Evolutionary conservation across 2,888 invertebrate species (phyloP), one percentile per base, ranked within the genome.

Genomic region (Agrotis puta): DNA sequence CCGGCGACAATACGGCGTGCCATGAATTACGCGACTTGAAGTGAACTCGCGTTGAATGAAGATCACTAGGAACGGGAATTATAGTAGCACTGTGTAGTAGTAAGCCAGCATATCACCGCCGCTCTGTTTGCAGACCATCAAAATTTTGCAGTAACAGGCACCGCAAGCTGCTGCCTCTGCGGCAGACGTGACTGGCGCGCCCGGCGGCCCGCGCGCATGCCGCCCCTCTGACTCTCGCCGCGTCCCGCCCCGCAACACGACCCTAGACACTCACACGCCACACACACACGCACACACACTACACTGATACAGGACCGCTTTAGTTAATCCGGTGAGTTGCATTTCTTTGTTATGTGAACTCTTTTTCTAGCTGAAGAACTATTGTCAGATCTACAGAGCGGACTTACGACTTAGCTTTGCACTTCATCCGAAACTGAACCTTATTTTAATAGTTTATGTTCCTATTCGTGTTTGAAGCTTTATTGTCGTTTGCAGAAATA

Each of bases 111-210:
- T 70, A 74, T 74, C 57, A 74, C 61, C 14, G 47, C 57, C 61
- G 72, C 75, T 78, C 78, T 85, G 63, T 75, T 91, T 88, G 88
- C 92, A 92, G 92, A 89, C 87, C 90, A 88, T 92, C 90, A 89
- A 98, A 98, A 98, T 98, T 98, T 98, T 98, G 98, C 97, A 98
- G 98, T 97, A 98, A 98, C 97, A 98, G 98, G 97, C 98, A 99
- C 97, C 98, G 99, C 97, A 99, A 99, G 97, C 97, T 98, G 96
- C 98, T 98, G 97, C 98, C 98, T 94, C 98, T 98, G 97, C 98
- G 98, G 97, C 98, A 98, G 98, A 98, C 98, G 98, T 98, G 98
- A 98, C 98, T 98, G 97, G 94, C 94, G 95, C 94, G 94, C 91
- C 88, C 89, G 92, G 94, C 94, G 94, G 93, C 90, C 86, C 88